Percentiles rank a stretch among this genome's conserved stretches.
phyloP scores from a whole-genome alignment of 2,113 vertebrate species.

The Hyla sarda region DNA sequence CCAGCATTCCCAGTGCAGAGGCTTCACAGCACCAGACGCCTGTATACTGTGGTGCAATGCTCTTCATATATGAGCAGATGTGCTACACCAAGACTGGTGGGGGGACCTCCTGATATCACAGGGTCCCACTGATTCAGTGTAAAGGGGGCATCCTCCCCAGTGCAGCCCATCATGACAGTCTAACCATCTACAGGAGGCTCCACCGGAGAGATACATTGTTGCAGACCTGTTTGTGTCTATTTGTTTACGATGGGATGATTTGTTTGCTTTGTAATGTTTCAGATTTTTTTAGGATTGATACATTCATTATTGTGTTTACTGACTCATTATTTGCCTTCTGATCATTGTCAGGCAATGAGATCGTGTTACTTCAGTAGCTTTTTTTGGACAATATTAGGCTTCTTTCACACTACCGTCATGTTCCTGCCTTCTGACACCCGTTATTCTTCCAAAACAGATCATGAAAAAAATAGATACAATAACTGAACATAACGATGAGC shows the following conservation, averaged over 20 bases:
- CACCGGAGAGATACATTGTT: conserved; percentile 15
- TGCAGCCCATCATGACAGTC: too few relatives aligned
- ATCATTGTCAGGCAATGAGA: not conserved
- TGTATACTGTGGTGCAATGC: not conserved
- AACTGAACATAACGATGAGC: too few relatives aligned
- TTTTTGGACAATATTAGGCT: too few relatives aligned
- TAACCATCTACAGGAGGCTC: not conserved
- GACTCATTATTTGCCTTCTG: not conserved
- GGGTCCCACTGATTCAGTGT: not conserved
- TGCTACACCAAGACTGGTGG: not conserved
- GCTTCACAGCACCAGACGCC: not conserved
- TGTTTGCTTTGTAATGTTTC: not conserved
- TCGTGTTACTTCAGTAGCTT: too few relatives aligned
- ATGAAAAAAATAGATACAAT: too few relatives aligned
- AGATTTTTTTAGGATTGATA: not conserved
- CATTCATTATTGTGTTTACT: not conserved
- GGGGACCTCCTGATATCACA: not conserved
- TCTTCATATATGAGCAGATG: not conserved
- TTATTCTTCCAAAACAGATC: too few relatives aligned
- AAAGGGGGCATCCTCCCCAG: not conserved
- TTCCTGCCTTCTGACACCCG: too few relatives aligned
- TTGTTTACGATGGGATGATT: not conserved
- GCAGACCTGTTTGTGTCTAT: not conserved
- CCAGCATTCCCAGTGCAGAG: not conserved
- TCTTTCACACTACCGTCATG: too few relatives aligned